Conservation (phyloP, 1,140 invertebrate genomes). For the Drosophila tropicalis region DNA sequence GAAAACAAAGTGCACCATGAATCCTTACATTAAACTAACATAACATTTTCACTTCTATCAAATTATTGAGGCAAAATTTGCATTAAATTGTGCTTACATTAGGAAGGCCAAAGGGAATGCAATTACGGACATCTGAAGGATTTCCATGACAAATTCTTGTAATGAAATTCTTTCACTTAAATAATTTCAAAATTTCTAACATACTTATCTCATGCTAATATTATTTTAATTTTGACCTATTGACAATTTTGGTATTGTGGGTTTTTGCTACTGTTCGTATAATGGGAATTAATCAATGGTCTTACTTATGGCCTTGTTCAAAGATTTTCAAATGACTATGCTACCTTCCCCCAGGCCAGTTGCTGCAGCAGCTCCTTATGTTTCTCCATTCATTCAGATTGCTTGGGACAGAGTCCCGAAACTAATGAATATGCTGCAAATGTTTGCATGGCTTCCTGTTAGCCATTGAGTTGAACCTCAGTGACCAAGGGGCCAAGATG, state of each 20-base stretch:
- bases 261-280: not conserved
- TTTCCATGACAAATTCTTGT: too few relatives aligned
- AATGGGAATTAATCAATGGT: slow-evolving; percentile 3
- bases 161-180: too few relatives aligned
- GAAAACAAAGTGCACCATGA: too few relatives aligned
- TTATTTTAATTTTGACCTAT: too few relatives aligned
- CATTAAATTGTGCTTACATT: too few relatives aligned
- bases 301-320: not conserved
- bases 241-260: not conserved
- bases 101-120: too few relatives aligned
- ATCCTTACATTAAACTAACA: too few relatives aligned
- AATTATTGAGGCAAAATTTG: too few relatives aligned
- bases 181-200: too few relatives aligned
- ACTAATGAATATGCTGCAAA: slow-evolving; percentile 19
- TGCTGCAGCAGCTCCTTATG: not conserved
- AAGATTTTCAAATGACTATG: slow-evolving; percentile 1
- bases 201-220: too few relatives aligned
- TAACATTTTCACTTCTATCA: too few relatives aligned
- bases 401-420: slow-evolving; percentile 1
- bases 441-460: slow-evolving; percentile 3
- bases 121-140: too few relatives aligned
- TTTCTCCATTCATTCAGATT: not conserved
- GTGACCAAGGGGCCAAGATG: slow-evolving; percentile 1
- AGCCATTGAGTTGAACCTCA: slow-evolving; percentile 10
- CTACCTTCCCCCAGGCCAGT: not conserved